Base-by-base conservation (phyloP, 2,888 invertebrate species). In the Stenchaetothrips biformis region DNA sequence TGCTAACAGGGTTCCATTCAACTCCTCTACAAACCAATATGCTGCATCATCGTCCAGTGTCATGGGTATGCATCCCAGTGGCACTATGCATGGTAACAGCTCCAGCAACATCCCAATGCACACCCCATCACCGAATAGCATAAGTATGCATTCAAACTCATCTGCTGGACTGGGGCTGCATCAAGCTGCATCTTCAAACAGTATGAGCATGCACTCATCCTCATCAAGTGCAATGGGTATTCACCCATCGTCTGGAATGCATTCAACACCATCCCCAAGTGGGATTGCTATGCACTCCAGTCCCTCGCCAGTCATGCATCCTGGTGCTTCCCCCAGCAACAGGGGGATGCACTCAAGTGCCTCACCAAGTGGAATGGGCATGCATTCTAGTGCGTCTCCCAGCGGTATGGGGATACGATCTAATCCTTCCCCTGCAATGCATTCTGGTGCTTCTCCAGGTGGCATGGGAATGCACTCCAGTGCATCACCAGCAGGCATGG, bases 401-500 rank as follows among this genome's bases (percentile, higher is more conserved):
- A 74, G 67, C 25, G 67, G 67, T 11, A 74, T 74, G 67, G 67
- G 67, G 0, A 74, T 74, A 4, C 67, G 67, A 7, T 74, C 67
- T 7, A 74, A 74, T 21, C 67, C 67, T 21, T 74, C 67, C 11
- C 67, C 67, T 74, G 67, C 67, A 25, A 21, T 74, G 67, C 67
- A 74, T 74, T 74, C 67, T 25, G 25, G 67, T 74, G 67, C 67
- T 25, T 74, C 67, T 25, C 67, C 67, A 7, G 25, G 67, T 25
- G 67, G 67, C 25, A 74, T 74, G 67, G 67, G 67, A 25, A 74
- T 74, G 67, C 67, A 74, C 11, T 74, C 67, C 25, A 74, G 67
- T 74, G 67, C 67, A 74, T 74, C 67, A 7, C 67, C 67, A 25
- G 67, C 67, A 25, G 67, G 67, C 25, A 74, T 74, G 67, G 67